phyloP scores from a whole-genome alignment of 2,888 invertebrate genomes.

The Belgica antarctica region DNA sequence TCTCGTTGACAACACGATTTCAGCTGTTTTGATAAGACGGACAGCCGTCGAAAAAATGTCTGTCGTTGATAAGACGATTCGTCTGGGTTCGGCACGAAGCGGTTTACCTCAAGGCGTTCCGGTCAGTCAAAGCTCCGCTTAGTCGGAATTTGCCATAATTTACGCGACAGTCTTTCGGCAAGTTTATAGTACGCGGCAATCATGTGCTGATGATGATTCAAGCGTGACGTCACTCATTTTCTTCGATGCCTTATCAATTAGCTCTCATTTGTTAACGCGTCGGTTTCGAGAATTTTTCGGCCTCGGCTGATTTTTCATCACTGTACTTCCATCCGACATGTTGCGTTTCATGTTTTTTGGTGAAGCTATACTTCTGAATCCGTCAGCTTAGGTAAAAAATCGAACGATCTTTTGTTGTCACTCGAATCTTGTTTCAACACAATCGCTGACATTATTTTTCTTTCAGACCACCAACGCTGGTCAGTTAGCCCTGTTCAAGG shows the following conservation, averaged over 20 bases:
- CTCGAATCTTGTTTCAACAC: not conserved
- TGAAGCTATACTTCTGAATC: conserved; percentile 20
- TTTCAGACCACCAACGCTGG: conserved; percentile 17
- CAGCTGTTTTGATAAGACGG: not conserved
- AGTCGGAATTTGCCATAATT: not conserved
- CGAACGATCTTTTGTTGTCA: not conserved
- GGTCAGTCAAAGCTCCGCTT: not conserved
- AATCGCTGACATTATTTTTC: not conserved
- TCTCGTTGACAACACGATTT: not conserved
- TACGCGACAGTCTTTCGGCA: not conserved
- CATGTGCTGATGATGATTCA: not conserved
- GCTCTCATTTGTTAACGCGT: not conserved
- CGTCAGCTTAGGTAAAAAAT: conserved; percentile 1
- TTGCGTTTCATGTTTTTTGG: conserved; percentile 8
- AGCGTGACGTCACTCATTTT: not conserved
- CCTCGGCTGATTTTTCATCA: not conserved
- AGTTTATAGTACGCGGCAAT: not conserved
- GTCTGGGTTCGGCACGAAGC: no score
- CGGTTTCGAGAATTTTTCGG: not conserved
- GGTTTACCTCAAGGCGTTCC: not conserved
- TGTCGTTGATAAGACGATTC: not conserved
- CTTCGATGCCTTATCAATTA: not conserved
- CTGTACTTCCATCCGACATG: conserved; percentile 12
- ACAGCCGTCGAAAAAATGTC: no score
- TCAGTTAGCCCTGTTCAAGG: conserved; percentile 30